Base-by-base conservation (phyloP, 2,797 vertebrate species). In the Enteromius treurensis region DNA sequence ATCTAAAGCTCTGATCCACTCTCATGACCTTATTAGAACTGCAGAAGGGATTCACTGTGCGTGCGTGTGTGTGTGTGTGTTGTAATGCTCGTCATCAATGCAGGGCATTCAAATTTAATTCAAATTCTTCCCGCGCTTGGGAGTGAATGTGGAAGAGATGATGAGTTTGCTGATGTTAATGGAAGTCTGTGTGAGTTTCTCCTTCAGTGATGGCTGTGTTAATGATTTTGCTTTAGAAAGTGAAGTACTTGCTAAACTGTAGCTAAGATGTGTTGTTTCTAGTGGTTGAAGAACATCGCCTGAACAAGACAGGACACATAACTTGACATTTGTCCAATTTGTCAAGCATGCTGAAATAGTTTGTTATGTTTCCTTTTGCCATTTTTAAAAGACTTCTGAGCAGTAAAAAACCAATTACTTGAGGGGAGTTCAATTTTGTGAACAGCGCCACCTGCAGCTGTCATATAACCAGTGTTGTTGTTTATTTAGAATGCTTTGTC, bases 21-120 rank as follows among this genome's bases (percentile, higher is more conserved):
- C 45, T 67, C 60, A 34, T 79, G 77, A 79, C 77, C 77, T 67
- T 67, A 37, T 37, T 51, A 79, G 45, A 79, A 51, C 62, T 23
- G 62, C 62, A 79, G 51, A 58, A 9, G 13, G 65, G 45, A 23
- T 37, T 76, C 21, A 58, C 71, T 19, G 49, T 51, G 51, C 3
- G 51, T 53, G 49, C 19, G 45, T 47, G 1, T 49, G 42, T 45
- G 42, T 26, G 58, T 60, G n/a, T 8, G 60, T 32, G 26, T 34
- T 53, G 49, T 40, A 53, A 58, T 23, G 73, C 32, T 60, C n/a
- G 7, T 60, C 53, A 42, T 34, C 47, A 51, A 10, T 65, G 62
- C 40, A 32, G 10, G 21, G 60, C 40, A 49, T 67, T 70, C 9
- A 67, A 79, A 67, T 77, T 55, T 83, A 69, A 74, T 40, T 45